A percentile compares a stretch with the other conserved stretches of the same genome.
These are phyloP conservation scores for Ornithorhynchus anatinus DNA, from an alignment of 2,113 vertebrate genomes.

Conservation along the genomic window DNA sequence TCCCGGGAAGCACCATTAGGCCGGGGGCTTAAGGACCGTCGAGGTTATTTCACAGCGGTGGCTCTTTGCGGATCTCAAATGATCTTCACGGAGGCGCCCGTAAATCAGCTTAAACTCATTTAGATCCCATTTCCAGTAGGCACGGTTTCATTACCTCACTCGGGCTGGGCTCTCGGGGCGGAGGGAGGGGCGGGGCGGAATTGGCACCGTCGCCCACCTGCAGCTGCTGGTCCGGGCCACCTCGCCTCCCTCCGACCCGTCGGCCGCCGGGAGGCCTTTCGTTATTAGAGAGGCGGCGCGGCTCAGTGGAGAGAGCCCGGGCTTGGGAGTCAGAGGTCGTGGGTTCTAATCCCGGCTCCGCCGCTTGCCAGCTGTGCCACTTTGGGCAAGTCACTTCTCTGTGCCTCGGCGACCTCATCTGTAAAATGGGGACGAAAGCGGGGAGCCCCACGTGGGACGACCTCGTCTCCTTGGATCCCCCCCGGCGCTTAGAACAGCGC, in stretches of 20 bases:
- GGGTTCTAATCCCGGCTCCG: too few relatives aligned
- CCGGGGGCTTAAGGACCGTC: constrained; percentile 75
- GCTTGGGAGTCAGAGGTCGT: too few relatives aligned
- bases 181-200: constrained; percentile 57
- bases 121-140: constrained; percentile 76
- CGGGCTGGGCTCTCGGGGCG: constrained; percentile 68
- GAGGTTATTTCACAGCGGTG: constrained; percentile 75
- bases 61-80: constrained; percentile 74
- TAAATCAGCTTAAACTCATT: constrained; percentile 84
- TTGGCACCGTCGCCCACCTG: constrained; percentile 69
- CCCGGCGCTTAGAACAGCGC: too few relatives aligned
- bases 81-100: constrained; percentile 78
- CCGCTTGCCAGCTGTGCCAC: too few relatives aligned
- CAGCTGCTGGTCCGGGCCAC: constrained; percentile 66
- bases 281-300: constrained; percentile 66
- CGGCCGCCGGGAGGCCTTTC: constrained; percentile 70
- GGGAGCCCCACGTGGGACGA: too few relatives aligned
- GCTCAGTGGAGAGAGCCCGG: too few relatives aligned
- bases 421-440: too few relatives aligned
- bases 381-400: too few relatives aligned
- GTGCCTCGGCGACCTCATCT: too few relatives aligned
- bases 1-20: constrained; percentile 78
- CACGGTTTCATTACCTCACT: constrained; percentile 80
- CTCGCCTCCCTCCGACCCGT: constrained; percentile 61
- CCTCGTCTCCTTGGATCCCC: too few relatives aligned